These are phyloP conservation scores for Tribolium madens DNA, from an alignment of 1,140 invertebrate genomes.

Conservation along the genomic window DNA sequence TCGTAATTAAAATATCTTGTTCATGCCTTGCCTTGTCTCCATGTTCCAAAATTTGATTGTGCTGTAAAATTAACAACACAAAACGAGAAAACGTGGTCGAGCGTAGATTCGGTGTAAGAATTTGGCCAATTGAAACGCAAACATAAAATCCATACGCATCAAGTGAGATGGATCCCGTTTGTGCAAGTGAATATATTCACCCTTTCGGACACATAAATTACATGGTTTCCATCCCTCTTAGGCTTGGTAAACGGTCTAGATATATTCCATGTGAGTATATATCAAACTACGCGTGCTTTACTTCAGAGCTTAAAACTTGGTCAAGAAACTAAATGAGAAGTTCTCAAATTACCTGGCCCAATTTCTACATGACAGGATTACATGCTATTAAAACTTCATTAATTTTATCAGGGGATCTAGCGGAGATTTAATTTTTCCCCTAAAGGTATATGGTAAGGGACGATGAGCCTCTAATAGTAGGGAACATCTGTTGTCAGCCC, in stretches of 20 bases:
- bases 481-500: slow-evolving; percentile 42
- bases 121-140: slow-evolving; percentile 9
- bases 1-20: not conserved
- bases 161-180: slow-evolving; percentile 33
- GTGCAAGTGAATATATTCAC: slow-evolving; percentile 36
- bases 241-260: slow-evolving; percentile 29
- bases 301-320: slow-evolving; percentile 28
- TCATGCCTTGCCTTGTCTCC: not conserved
- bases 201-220: slow-evolving; percentile 37
- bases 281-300: slow-evolving; percentile 19
- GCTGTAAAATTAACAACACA: not conserved
- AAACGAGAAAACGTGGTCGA: not conserved
- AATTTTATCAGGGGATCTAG: not conserved
- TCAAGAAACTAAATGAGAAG: slow-evolving; percentile 39
- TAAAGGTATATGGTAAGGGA: not conserved
- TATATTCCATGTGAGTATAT: slow-evolving; percentile 27
- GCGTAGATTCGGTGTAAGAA: not conserved
- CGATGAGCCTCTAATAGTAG: slow-evolving; percentile 22
- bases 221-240: slow-evolving; percentile 26
- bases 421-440: not conserved
- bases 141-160: slow-evolving; percentile 21
- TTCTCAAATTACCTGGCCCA: slow-evolving; percentile 31
- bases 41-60: not conserved
- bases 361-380: slow-evolving; percentile 32
- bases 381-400: slow-evolving; percentile 28